Conservation (phyloP, 2,888 invertebrate genomes). For the Invenusta paracnida region DNA sequence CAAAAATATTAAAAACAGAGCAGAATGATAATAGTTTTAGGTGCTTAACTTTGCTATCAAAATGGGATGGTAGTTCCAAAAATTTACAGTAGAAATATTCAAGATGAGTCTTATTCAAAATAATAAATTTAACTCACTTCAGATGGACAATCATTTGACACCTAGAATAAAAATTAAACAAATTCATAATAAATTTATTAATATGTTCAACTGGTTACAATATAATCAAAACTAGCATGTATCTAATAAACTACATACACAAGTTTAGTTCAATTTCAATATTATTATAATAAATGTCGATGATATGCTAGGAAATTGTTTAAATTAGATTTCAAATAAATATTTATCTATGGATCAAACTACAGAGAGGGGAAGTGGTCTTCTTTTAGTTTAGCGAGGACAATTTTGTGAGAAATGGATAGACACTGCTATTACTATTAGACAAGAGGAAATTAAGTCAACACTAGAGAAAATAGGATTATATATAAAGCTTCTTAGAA, state of each 20-base stretch:
- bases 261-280: background rate
- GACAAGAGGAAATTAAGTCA: background rate
- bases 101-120: background rate
- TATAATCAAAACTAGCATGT: background rate
- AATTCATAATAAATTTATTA: background rate
- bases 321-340: background rate
- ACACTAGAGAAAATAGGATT: background rate
- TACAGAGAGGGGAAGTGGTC: background rate
- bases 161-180: background rate
- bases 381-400: background rate
- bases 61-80: background rate
- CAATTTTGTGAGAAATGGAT: background rate
- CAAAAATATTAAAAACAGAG: no score
- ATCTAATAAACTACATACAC: background rate
- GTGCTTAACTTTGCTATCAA: background rate
- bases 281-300: background rate
- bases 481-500: background rate
- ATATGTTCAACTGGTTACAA: background rate
- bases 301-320: background rate
- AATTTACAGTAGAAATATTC: background rate
- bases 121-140: background rate
- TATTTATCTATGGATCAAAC: background rate
- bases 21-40: background rate
- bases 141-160: background rate
- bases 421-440: no score